These are phyloP conservation scores for Triops longicaudatus DNA, from an alignment of 1,140 invertebrate species.

Conservation along the genomic window DNA sequence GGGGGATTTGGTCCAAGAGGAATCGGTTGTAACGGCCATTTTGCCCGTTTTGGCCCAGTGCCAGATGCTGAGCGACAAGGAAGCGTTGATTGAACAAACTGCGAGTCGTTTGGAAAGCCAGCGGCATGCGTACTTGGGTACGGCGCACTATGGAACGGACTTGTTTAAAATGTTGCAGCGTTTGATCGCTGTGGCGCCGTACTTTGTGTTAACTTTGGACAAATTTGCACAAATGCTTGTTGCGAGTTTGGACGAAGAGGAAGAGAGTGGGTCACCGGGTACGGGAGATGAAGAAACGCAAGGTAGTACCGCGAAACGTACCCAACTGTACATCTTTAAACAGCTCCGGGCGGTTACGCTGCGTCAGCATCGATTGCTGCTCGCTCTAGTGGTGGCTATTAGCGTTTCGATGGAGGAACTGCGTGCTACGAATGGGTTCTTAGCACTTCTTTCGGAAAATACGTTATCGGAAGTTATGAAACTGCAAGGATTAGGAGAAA, in stretches of 20 bases:
- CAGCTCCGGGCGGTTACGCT: neutral
- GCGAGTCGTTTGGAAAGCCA: neutral
- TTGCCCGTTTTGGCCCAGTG: constrained; percentile 25
- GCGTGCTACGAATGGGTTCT: neutral
- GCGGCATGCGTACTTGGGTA: neutral
- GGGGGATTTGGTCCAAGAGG: constrained; percentile 22
- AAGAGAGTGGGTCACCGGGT: neutral
- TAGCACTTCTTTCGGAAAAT: neutral
- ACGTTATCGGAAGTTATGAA: neutral
- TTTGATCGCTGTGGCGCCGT: neutral
- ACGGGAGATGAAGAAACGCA: neutral
- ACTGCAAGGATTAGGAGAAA: neutral
- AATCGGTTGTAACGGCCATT: constrained; percentile 20
- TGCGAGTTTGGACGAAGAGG: constrained; percentile 22
- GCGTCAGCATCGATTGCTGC: neutral
- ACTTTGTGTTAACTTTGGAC: neutral
- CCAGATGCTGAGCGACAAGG: constrained; percentile 22
- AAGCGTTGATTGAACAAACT: neutral
- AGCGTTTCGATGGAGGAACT: neutral
- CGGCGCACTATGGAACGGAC: neutral
- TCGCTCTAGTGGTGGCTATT: neutral
- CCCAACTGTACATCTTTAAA: neutral
- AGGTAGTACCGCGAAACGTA: neutral
- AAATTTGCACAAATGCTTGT: constrained; percentile 15
- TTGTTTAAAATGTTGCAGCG: neutral